Evolutionary conservation across 1,140 invertebrate genomes (phyloP).

Genomic region (Leguminivora glycinivorella): DNA sequence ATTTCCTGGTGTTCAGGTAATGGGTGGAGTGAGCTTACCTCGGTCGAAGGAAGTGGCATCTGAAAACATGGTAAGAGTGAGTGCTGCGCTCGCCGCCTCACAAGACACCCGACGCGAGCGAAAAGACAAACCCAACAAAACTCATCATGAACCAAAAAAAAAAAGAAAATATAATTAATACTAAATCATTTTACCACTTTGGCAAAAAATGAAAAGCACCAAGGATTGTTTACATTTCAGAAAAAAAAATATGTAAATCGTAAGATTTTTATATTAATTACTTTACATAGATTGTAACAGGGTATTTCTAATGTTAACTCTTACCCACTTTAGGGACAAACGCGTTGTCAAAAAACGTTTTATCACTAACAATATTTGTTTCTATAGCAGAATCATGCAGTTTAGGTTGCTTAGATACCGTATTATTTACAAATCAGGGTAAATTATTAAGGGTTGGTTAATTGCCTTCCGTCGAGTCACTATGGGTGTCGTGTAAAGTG

Average conservation of each 20-base stretch:
- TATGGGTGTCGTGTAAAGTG: background rate
- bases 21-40: slow-evolving; percentile 66
- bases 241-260: too few species aligned
- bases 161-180: too few species aligned
- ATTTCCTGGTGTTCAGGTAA: slow-evolving; percentile 62
- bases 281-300: too few species aligned
- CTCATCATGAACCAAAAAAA: too few species aligned
- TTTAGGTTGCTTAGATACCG: background rate
- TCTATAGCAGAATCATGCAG: background rate
- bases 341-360: too few species aligned
- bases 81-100: slow-evolving; percentile 41
- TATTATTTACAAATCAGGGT: background rate
- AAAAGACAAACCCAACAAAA: background rate
- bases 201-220: too few species aligned
- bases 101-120: background rate
- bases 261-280: too few species aligned
- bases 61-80: slow-evolving; percentile 68
- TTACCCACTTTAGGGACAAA: too few species aligned
- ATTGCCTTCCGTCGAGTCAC: background rate
- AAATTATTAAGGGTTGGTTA: background rate
- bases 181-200: too few species aligned
- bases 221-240: too few species aligned
- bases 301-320: too few species aligned
- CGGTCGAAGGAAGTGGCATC: slow-evolving; percentile 65
- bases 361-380: too few species aligned